A percentile compares a stretch with the other conserved stretches of the same genome.
Conservation (phyloP, 2,888 invertebrate species). For the Pantelozetes paolii region DNA sequence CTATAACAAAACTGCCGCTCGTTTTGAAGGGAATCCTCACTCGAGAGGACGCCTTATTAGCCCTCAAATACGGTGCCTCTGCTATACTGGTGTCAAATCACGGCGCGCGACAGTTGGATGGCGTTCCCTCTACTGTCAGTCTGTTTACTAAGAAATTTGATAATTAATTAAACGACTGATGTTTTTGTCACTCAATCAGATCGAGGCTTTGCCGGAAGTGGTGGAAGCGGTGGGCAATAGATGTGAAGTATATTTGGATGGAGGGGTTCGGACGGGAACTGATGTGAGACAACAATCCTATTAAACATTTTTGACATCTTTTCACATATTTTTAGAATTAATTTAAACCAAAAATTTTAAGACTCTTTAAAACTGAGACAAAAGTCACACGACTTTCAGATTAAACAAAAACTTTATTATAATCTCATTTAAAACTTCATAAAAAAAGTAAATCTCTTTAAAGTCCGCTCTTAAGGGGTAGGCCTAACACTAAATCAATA, state of each 20-base stretch:
- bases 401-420: background rate
- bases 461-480: no score
- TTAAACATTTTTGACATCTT: constrained; percentile 51
- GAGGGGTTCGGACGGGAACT: constrained; percentile 75
- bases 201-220: constrained; percentile 65
- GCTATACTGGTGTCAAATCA: constrained; percentile 90
- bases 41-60: constrained; percentile 75
- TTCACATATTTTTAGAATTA: background rate
- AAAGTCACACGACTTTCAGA: background rate
- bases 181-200: constrained; percentile 41
- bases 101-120: constrained; percentile 82
- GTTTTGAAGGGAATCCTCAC: constrained; percentile 81
- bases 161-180: constrained; percentile 3
- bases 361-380: background rate
- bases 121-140: constrained; percentile 71
- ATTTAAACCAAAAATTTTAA: background rate
- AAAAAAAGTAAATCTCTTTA: no score
- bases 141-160: constrained; percentile 1
- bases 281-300: constrained; percentile 62
- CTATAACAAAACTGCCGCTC: constrained; percentile 71
- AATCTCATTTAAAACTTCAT: constrained; percentile 17
- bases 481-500: no score
- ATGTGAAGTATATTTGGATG: constrained; percentile 78
- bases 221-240: constrained; percentile 64
- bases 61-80: constrained; percentile 66